Evolutionary conservation across 2,888 invertebrate species (phyloP), one percentile per base, ranked within the genome.

Genomic region (Leptura quadrifasciata): DNA sequence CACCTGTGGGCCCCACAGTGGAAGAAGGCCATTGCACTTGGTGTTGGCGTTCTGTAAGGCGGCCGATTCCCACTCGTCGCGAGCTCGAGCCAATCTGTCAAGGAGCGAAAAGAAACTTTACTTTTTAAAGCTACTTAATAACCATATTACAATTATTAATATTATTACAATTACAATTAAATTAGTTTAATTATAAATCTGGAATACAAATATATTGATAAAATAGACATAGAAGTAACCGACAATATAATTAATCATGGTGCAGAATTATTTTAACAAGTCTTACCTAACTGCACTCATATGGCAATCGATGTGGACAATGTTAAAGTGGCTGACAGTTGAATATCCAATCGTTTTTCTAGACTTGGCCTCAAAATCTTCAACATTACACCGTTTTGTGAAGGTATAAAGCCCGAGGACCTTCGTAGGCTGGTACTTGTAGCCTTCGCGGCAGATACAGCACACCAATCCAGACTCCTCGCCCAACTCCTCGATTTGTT

Each of bases 41-140:
- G 98, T 99, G 87, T 98, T 98, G 0, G 98, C 98, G 89, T 99
- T 99, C 90, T 99, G 99, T 57, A 99, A 91, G 5, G 98, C 97
- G 0, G 99, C 99, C 77, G 97, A 96, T 88, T 98, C 98, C 99
- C 98, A 99, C 89, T 99, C 98, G 85, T 98, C 98, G 75, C 98
- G 93, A 88, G 89, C 88, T 74, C 89, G 82, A 8, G 90, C 90
- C 72, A 89, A 83, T 73, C 69, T 69, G n/a, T 18, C n/a, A n/a
- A 31, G 27, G 8, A 8, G 47, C 5, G 47, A 47, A 47, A 20
- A 55, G 18, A 18, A 17, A 55, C 5, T 2, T 31, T 31, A 31
- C 27, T 8, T 31, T 31, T 31, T 31, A 31, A 20, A 52, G 15
- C 15, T 9, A 18, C 1, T 39, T 58, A 18, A 18, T 3, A 27